Evolutionary conservation across 2,113 vertebrate species (phyloP).

Genomic region (Petroica traversi): DNA sequence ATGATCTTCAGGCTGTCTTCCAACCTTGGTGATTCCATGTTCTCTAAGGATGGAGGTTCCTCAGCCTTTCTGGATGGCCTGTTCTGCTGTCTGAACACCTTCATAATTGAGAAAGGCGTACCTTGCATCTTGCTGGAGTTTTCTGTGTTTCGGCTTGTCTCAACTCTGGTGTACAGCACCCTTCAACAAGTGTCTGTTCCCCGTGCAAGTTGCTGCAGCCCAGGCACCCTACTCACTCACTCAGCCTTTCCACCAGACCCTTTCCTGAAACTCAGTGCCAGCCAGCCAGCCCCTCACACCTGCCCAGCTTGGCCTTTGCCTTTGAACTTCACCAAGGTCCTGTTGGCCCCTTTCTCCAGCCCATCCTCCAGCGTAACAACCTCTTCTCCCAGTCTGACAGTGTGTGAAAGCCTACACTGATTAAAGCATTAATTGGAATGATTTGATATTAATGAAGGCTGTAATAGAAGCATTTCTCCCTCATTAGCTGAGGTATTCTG

Average conservation of each 20-base stretch:
- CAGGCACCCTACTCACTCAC: background rate
- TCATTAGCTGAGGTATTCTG: background rate
- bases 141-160: background rate
- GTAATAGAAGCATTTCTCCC: background rate
- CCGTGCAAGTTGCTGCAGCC: background rate
- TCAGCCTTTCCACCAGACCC: background rate
- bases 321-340: background rate
- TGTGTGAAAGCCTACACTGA: background rate
- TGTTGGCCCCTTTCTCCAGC: background rate
- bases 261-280: background rate
- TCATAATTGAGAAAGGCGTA: background rate
- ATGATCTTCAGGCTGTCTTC: background rate
- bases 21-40: background rate
- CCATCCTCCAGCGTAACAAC: background rate
- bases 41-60: background rate
- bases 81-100: background rate
- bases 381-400: background rate
- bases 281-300: background rate
- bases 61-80: background rate
- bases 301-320: too few species aligned
- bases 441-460: background rate
- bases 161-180: rapidly evolving
- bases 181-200: background rate
- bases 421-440: background rate
- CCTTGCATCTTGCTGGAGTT: background rate